These are phyloP conservation scores for Drosophila mayri DNA, from an alignment of 1,140 invertebrate genomes.

Conservation along the genomic window DNA sequence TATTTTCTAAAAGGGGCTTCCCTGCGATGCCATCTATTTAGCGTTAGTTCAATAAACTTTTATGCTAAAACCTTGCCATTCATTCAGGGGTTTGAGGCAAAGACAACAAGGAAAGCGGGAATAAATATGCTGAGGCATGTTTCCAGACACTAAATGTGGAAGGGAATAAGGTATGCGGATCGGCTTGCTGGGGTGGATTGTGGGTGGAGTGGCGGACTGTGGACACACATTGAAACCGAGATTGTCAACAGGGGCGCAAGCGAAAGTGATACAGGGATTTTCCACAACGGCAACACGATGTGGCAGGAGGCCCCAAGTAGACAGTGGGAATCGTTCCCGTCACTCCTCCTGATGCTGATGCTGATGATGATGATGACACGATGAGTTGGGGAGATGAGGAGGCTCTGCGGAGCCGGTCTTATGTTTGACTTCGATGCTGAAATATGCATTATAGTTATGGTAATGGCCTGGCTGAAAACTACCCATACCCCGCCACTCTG, in stretches of 20 bases:
- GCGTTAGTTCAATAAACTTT: constrained; percentile 80
- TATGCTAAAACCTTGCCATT: constrained; percentile 78
- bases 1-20: constrained; percentile 2
- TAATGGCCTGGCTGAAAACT: constrained; percentile 71
- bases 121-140: constrained; percentile 76
- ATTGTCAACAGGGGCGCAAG: constrained; percentile 80
- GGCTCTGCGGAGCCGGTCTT: constrained; percentile 23
- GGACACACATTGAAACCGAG: constrained; percentile 78
- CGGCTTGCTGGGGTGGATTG: neutral
- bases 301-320: constrained; percentile 50
- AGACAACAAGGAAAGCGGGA: constrained; percentile 40
- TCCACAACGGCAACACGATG: constrained; percentile 56
- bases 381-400: constrained; percentile 8
- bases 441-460: constrained; percentile 83
- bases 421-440: constrained; percentile 72
- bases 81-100: constrained; percentile 21
- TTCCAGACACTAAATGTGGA: constrained; percentile 44
- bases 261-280: constrained; percentile 83
- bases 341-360: constrained; percentile 32
- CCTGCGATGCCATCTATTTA: constrained; percentile 33
- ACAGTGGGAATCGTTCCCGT: constrained; percentile 38
- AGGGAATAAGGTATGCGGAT: constrained; percentile 1
- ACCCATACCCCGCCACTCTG: constrained; percentile 42
- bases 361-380: constrained; percentile 55
- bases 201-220: constrained; percentile 14